Evolutionary conservation across 2,113 vertebrate genomes (phyloP).

Genomic region (Sinocyclocheilus anshuiensis): DNA sequence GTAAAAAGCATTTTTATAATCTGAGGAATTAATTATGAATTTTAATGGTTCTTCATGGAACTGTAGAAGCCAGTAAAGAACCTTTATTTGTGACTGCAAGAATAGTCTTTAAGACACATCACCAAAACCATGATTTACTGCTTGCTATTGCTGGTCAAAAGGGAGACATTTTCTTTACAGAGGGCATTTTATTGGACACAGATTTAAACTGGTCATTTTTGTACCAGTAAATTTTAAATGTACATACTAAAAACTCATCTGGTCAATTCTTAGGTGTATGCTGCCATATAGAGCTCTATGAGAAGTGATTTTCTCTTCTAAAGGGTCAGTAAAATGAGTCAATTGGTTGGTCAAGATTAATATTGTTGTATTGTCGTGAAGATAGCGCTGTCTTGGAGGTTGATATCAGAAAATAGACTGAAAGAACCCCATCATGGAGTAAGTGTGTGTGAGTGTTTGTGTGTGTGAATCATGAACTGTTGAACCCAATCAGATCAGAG

Average conservation of each 20-base stretch:
- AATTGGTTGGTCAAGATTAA: slow-evolving; percentile 51
- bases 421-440: slow-evolving; percentile 64
- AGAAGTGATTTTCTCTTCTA: background rate
- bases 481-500: slow-evolving; percentile 69
- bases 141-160: background rate
- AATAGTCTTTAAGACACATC: background rate
- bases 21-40: too few relatives aligned
- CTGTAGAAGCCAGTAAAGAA: too few relatives aligned
- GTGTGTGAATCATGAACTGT: slow-evolving; percentile 65
- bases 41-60: too few relatives aligned
- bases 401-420: slow-evolving; percentile 63
- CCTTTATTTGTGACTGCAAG: too few relatives aligned
- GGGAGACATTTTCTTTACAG: background rate
- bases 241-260: slow-evolving; percentile 12
- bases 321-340: slow-evolving; percentile 30
- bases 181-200: background rate
- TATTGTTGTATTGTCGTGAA: slow-evolving; percentile 55
- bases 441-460: slow-evolving; percentile 31
- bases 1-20: too few relatives aligned
- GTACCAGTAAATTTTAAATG: background rate
- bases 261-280: slow-evolving; percentile 16
- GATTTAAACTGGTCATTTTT: background rate
- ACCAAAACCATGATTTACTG: background rate
- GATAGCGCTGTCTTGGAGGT: slow-evolving; percentile 43
- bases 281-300: background rate